These are phyloP conservation scores for Eupithecia centaureata DNA, from an alignment of 2,888 invertebrate genomes.

Conservation along the genomic window DNA sequence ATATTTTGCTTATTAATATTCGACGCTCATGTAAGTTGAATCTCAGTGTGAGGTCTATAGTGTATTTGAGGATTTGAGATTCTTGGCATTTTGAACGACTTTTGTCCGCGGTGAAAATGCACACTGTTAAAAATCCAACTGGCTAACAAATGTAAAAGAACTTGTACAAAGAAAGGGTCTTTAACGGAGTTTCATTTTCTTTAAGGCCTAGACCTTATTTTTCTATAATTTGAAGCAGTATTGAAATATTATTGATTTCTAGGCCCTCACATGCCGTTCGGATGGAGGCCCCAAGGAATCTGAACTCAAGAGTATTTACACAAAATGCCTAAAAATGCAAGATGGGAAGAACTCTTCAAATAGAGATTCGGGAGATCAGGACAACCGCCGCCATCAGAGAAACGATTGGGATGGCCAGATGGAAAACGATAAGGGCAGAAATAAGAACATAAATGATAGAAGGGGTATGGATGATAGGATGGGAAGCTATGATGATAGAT, in stretches of 20 bases:
- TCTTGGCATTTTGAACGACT: neutral
- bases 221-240: neutral
- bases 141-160: neutral
- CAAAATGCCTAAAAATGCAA: slow-evolving; percentile 81
- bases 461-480: slow-evolving; percentile 47
- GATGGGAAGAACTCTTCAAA: slow-evolving; percentile 60
- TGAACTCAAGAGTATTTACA: slow-evolving; percentile 83
- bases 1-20: slow-evolving; percentile 54
- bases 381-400: slow-evolving; percentile 54
- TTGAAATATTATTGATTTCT: slow-evolving; percentile 1
- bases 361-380: slow-evolving; percentile 55
- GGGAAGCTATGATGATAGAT: slow-evolving; percentile 43
- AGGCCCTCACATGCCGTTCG: slow-evolving; percentile 82
- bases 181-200: neutral
- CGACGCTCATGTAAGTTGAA: slow-evolving; percentile 60
- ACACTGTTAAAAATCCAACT: neutral
- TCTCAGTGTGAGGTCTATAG: neutral
- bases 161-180: neutral
- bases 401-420: slow-evolving; percentile 53
- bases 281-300: slow-evolving; percentile 84
- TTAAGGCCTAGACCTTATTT: neutral
- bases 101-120: neutral
- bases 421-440: slow-evolving; percentile 46
- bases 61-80: neutral
- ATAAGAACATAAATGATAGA: slow-evolving; percentile 49